Evolutionary conservation across 1,140 invertebrate species (phyloP).

Genomic region (Carposina sasakii): DNA sequence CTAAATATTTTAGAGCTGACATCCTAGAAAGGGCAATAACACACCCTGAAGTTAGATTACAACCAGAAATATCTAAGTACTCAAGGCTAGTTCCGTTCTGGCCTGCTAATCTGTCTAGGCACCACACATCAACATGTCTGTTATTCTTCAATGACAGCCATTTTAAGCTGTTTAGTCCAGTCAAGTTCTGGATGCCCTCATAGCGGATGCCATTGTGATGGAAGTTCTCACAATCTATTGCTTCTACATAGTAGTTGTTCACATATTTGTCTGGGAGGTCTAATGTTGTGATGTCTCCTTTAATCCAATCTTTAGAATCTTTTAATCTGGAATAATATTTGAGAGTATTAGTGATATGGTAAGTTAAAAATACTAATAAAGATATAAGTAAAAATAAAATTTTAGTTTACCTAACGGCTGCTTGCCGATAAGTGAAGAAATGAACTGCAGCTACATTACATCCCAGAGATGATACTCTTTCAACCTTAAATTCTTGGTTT

Average conservation of each 20-base stretch:
- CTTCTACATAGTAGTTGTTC: conserved; percentile 59
- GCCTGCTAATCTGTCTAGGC: conserved; percentile 55
- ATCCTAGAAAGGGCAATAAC: conserved; percentile 54
- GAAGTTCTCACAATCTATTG: conserved; percentile 59
- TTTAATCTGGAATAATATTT: conserved; percentile 52
- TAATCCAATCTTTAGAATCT: conserved; percentile 48
- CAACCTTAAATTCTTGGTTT: conserved; percentile 48
- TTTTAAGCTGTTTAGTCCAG: conserved; percentile 47
- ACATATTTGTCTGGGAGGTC: conserved; percentile 45
- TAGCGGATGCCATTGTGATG: conserved; percentile 56
- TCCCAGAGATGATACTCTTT: conserved; percentile 48
- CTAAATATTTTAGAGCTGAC: conserved; percentile 44
- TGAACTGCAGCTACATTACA: conserved; percentile 57
- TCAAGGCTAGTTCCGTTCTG: conserved; percentile 50
- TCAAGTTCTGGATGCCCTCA: conserved; percentile 60
- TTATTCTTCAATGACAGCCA: conserved; percentile 63
- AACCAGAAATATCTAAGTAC: conserved; percentile 59
- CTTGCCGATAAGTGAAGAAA: conserved; percentile 54
- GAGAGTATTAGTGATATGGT: too few species aligned
- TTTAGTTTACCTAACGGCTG: conserved; percentile 54
- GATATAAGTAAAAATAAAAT: too few species aligned
- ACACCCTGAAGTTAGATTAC: conserved; percentile 43
- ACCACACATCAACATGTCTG: conserved; percentile 63
- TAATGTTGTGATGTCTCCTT: conserved; percentile 32
- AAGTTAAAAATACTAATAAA: too few species aligned